A percentile compares a stretch with the other conserved stretches of the same genome.
Evolutionary conservation across 2,797 vertebrate genomes (phyloP).

Genomic region (Hapalemur alaotrensis): DNA sequence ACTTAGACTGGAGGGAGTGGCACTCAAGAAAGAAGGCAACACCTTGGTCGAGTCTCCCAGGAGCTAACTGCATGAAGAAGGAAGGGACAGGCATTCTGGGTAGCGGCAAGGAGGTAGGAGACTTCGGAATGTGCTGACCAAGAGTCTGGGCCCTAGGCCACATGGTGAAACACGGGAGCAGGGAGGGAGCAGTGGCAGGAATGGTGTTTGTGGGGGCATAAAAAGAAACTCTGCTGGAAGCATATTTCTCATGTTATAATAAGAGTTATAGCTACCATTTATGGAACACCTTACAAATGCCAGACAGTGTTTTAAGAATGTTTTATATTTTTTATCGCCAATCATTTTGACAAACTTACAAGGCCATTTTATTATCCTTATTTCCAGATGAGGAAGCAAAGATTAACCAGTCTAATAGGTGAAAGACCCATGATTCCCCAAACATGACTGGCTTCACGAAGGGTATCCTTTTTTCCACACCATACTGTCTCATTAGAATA

Average conservation of each 20-base stretch:
- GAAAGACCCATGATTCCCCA: neutral
- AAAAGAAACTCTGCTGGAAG: neutral
- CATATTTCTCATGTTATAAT: neutral
- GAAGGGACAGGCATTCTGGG: neutral
- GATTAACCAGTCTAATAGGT: neutral
- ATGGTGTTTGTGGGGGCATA: neutral
- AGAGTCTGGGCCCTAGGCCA: fast-evolving
- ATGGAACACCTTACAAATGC: neutral
- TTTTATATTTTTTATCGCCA: neutral
- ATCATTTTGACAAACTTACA: neutral
- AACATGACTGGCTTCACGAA: neutral
- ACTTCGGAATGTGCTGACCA: neutral
- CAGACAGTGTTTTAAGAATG: neutral
- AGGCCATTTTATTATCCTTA: neutral
- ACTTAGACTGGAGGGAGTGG: neutral
- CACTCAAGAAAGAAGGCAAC: neutral
- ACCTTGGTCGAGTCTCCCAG: neutral
- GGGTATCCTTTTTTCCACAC: neutral
- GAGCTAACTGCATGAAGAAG: neutral
- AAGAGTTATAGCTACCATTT: neutral
- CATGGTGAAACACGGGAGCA: no score
- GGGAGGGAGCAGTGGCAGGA: neutral
- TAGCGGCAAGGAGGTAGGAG: neutral
- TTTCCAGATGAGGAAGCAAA: neutral
- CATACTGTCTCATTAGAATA: neutral